Evolutionary conservation across 2,888 invertebrate genomes (phyloP).

Genomic region (Drosophila anomalata): DNA sequence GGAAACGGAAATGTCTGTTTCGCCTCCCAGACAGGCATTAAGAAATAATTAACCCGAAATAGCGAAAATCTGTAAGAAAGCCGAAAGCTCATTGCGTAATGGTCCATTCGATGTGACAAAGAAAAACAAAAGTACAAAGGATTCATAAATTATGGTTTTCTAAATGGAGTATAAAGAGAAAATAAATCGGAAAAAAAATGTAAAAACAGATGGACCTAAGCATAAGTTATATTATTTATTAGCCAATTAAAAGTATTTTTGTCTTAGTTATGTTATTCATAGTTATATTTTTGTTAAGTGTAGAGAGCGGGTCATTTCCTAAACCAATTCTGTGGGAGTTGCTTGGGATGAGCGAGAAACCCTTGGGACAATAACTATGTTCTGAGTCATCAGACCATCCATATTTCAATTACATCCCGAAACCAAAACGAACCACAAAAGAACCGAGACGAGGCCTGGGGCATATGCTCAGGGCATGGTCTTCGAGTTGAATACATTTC

Average conservation of each 20-base stretch:
- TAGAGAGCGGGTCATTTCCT: neutral
- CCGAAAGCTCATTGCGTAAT: slow-evolving; percentile 69
- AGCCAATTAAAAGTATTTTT: neutral
- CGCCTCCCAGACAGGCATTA: slow-evolving; percentile 56
- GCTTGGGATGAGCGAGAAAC: neutral
- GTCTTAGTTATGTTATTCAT: neutral
- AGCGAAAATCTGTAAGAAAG: slow-evolving; percentile 37
- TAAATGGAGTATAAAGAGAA: neutral
- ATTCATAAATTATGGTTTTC: slow-evolving; percentile 11
- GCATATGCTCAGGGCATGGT: slow-evolving; percentile 34
- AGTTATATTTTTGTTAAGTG: neutral
- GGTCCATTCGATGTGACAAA: slow-evolving; percentile 64
- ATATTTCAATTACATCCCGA: slow-evolving; percentile 35
- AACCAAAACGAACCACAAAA: slow-evolving; percentile 28
- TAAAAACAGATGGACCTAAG: too few species aligned
- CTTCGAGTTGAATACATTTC: slow-evolving; percentile 56
- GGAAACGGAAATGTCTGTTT: slow-evolving; percentile 64
- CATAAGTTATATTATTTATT: too few species aligned
- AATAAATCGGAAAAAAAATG: neutral
- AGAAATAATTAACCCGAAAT: slow-evolving; percentile 68
- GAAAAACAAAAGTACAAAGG: slow-evolving; percentile 20
- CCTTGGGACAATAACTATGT: neutral
- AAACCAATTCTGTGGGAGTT: neutral
- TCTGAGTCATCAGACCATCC: slow-evolving; percentile 1
- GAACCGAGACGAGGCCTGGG: slow-evolving; percentile 17